Evolutionary conservation across 2,797 vertebrate species (phyloP), one percentile per base, ranked within the genome.

Genomic region (Rhabdomys pumilio): DNA sequence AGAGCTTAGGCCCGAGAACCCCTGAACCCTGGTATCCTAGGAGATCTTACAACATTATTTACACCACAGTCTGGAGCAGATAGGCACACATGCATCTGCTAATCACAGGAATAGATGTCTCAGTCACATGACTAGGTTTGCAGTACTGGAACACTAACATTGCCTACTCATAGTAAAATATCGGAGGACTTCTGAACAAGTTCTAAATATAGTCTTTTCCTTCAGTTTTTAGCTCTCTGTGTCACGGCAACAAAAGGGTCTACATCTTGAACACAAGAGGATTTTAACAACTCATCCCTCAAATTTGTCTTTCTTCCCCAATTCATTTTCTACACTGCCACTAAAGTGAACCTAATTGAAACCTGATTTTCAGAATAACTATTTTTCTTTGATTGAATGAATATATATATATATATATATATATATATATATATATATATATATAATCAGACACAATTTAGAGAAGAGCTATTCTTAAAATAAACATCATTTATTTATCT

Each of bases 171-270:
- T 80, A 63, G 2, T 6, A 47, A 80, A 91, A 91, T 73, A 80
- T 19, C 26, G 55, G 38, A 13, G 12, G 22, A 55, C 34, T 89
- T 91, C 55, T 24, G 7, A 73, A 24, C 80, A 8, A 91, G 14
- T 34, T 20, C 10, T 53, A 53, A 83, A 91, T 11, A 24, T 5
- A 83, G 34, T 0, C 11, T 81, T 81, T 61, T 7, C 85, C 31
- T 41, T 61, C 6, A 61, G 61, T 8, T 3, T 29, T 38, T 47
- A 9, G 59, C 31, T 83, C 10, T 67, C 44, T n/a, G 14, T 29
- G 41, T 8, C 67, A 3, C n/a, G 0, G 4, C 6, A 44, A 57
- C 8, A 76, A 63, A 22, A 1, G 2, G 0, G 19, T 55, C 31
- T 3, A 50, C 3, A 15, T 44, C 59, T n/a, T 59, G 61, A 75